Evolutionary conservation across 1,140 invertebrate species (phyloP).

Genomic region (Manduca sexta): DNA sequence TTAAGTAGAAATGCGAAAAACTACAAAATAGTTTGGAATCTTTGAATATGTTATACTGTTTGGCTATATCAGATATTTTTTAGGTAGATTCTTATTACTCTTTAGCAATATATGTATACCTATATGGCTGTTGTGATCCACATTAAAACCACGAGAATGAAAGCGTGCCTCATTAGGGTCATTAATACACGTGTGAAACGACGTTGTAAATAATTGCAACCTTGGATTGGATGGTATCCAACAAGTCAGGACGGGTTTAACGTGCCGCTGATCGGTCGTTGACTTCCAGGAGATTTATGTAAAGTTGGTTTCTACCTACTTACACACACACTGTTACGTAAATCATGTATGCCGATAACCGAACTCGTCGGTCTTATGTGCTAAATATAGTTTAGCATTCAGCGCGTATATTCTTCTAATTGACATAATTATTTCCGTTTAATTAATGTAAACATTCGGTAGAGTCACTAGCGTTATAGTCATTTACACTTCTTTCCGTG

Average conservation of each 20-base stretch:
- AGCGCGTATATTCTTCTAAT: too few species aligned
- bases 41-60: too few species aligned
- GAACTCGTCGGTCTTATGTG: neutral
- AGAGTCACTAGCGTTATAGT: too few species aligned
- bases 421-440: too few species aligned
- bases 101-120: neutral
- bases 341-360: conserved; percentile 10
- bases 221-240: conserved; percentile 17
- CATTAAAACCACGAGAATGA: neutral
- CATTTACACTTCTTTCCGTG: too few species aligned
- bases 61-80: too few species aligned
- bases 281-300: conserved; percentile 23
- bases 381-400: conserved; percentile 7
- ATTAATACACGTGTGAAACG: neutral
- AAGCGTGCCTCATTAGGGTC: neutral
- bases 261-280: conserved; percentile 11
- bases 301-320: conserved; percentile 9
- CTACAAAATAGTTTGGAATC: too few species aligned
- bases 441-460: too few species aligned
- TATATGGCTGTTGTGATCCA: neutral
- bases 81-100: too few species aligned
- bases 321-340: conserved; percentile 21
- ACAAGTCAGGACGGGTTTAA: conserved; percentile 7
- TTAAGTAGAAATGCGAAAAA: too few species aligned
- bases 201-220: conserved; percentile 4